These are phyloP conservation scores for Brachionus paranguensis DNA, from an alignment of 1,140 invertebrate species.

Conservation along the genomic window DNA sequence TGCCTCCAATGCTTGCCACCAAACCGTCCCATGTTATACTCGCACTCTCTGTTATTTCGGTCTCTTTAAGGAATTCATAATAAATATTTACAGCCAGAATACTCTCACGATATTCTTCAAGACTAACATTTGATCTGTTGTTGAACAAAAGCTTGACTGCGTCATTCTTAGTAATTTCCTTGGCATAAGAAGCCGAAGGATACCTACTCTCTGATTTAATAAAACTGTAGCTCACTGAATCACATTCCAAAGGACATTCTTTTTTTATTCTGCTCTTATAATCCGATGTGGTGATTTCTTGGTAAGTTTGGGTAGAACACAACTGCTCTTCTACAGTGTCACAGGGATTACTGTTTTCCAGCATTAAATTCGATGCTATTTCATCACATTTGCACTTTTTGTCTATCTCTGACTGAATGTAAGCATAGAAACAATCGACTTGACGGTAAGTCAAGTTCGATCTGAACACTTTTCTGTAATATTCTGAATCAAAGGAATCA, in stretches of 20 bases:
- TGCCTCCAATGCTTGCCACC: background rate
- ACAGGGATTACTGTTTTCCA: background rate
- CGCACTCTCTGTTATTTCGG: background rate
- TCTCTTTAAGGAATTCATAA: background rate
- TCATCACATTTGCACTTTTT: background rate
- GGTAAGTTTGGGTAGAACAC: background rate
- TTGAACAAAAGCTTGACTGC: background rate
- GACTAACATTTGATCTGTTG: background rate
- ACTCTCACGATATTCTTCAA: background rate
- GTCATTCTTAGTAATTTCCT: background rate
- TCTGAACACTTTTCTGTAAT: background rate
- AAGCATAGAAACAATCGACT: background rate
- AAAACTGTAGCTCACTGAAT: background rate
- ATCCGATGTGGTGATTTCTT: background rate
- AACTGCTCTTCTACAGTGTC: background rate
- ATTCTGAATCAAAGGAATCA: slow-evolving; percentile 15
- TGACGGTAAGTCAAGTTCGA: background rate
- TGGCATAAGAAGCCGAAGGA: background rate
- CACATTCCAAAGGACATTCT: background rate
- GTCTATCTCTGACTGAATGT: background rate
- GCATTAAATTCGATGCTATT: background rate
- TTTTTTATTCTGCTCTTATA: background rate
- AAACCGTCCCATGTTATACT: background rate
- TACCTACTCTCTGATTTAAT: background rate
- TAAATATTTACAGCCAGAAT: background rate